Evolutionary conservation across 2,888 invertebrate genomes (phyloP).

Genomic region (Onchidella celtica): DNA sequence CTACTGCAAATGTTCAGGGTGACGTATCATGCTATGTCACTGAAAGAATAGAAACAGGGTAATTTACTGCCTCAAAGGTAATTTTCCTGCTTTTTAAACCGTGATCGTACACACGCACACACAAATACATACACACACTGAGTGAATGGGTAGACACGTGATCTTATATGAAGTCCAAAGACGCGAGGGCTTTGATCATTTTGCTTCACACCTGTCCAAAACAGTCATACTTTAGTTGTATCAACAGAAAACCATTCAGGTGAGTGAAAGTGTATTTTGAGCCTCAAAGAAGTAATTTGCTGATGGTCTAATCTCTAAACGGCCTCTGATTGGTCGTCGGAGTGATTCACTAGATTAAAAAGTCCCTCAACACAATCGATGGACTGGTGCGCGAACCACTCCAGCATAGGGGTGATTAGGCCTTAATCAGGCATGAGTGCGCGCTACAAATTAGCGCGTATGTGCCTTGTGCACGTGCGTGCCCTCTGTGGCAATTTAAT

Average conservation of each 20-base stretch:
- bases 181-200: no score
- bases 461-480: constrained; percentile 24
- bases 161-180: no score
- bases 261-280: not conserved
- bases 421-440: constrained; percentile 40
- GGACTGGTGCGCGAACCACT: constrained; percentile 9
- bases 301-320: not conserved
- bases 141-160: no score
- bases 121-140: no score
- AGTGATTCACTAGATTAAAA: not conserved
- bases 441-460: constrained; percentile 26
- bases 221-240: no score
- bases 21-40: not conserved
- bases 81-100: not conserved
- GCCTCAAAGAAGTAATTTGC: constrained; percentile 16
- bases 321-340: not conserved
- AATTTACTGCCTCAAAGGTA: not conserved
- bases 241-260: no score
- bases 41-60: not conserved
- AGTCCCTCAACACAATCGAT: not conserved
- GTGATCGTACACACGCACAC: no score
- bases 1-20: no score
- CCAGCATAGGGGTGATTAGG: constrained; percentile 45
- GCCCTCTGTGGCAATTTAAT: constrained; percentile 33
- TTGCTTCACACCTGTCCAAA: no score